Conservation (phyloP, 2,797 vertebrate species). For the Protonibea diacanthus region DNA sequence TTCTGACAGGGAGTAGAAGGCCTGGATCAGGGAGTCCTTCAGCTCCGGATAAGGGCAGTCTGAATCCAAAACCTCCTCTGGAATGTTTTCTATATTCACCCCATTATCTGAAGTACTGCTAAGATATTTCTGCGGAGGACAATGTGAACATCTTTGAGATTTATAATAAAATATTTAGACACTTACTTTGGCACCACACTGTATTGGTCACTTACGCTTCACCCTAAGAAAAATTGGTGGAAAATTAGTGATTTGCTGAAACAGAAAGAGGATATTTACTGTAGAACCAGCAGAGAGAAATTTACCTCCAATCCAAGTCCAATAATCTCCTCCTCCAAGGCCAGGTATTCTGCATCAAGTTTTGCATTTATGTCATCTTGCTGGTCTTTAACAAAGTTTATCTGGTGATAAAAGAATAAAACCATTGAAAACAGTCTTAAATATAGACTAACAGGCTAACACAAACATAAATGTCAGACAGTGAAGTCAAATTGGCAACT, state of each 20-base stretch:
- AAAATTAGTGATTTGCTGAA: slow-evolving; percentile 5
- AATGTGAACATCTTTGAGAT: slow-evolving; percentile 10
- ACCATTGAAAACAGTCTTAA: not conserved
- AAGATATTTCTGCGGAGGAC: slow-evolving; percentile 70
- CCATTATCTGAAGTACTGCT: slow-evolving; percentile 58
- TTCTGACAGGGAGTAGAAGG: slow-evolving; percentile 86
- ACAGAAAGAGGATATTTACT: not conserved
- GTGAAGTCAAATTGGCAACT: slow-evolving; percentile 2
- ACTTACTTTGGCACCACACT: slow-evolving; percentile 16
- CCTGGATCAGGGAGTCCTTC: slow-evolving; percentile 84
- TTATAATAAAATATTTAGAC: not conserved
- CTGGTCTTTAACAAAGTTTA: slow-evolving; percentile 89
- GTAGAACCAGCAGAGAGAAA: not conserved
- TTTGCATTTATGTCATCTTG: slow-evolving; percentile 82
- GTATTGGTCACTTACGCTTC: not conserved
- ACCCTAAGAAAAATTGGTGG: too few relatives aligned
- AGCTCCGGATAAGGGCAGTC: slow-evolving; percentile 90
- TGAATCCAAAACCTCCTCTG: slow-evolving; percentile 84
- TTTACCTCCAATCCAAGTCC: slow-evolving; percentile 76
- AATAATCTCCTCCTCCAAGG: slow-evolving; percentile 84
- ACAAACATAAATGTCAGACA: slow-evolving; percentile 8
- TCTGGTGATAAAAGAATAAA: slow-evolving; percentile 76
- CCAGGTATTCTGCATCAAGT: slow-evolving; percentile 82
- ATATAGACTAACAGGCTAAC: slow-evolving; percentile 10
- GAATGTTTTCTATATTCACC: slow-evolving; percentile 73